Percentiles rank a stretch among this genome's conserved stretches.
Evolutionary conservation across 2,888 invertebrate genomes (phyloP).

Genomic region (Pristionchus entomophagus): DNA sequence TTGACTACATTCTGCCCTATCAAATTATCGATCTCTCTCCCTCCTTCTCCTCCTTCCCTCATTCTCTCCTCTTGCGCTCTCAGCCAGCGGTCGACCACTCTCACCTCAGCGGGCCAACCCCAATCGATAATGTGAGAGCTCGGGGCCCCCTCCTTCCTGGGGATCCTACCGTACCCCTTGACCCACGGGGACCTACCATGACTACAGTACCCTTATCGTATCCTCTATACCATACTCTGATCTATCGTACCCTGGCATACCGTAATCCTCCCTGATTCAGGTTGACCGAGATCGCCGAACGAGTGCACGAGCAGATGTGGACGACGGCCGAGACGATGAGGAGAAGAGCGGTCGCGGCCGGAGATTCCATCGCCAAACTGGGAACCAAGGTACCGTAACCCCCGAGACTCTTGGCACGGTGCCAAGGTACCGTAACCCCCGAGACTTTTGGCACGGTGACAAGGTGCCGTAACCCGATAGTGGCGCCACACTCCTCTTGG

Average conservation of each 20-base stretch:
- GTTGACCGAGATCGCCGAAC: slow-evolving; percentile 59
- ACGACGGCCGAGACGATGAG: slow-evolving; percentile 72
- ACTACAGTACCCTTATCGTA: no score
- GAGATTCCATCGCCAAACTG: background rate
- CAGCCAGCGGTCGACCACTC: background rate
- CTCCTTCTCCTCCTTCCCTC: background rate
- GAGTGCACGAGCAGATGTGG: slow-evolving; percentile 69
- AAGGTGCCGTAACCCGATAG: slow-evolving; percentile 1
- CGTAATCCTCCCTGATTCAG: slow-evolving; percentile 3
- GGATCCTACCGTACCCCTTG: background rate
- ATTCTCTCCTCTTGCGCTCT: background rate
- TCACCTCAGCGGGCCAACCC: background rate
- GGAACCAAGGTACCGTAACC: background rate
- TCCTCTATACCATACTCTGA: background rate
- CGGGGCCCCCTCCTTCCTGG: background rate
- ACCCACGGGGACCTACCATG: no score
- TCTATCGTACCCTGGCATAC: background rate
- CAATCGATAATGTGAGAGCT: background rate
- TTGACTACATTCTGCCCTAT: no score
- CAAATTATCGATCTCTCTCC: background rate
- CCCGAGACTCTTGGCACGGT: no score
- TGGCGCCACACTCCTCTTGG: no score
- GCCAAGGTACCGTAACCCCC: background rate
- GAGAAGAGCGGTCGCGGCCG: slow-evolving; percentile 56
- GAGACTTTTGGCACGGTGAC: no score